Evolutionary conservation across 2,888 invertebrate species (phyloP), one percentile per base, ranked within the genome.

Genomic region (Parthenolecanium corni): DNA sequence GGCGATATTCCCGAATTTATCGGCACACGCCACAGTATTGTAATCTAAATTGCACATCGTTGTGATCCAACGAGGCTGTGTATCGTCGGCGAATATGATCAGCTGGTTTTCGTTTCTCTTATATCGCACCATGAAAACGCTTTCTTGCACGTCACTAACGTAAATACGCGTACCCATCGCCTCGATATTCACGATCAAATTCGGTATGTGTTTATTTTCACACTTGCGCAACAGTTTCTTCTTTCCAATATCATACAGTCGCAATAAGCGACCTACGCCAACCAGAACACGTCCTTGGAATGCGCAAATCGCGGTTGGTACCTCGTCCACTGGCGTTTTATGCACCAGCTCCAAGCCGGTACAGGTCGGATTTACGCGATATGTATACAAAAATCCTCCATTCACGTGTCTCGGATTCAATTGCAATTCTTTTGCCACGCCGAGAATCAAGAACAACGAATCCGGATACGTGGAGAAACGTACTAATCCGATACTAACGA

Each of bases 11-110:
- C 97, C 98, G 77, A 97, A 99, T 75, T 98, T 98, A 74, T 98
- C 98, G 6, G 94, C 90, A 65, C 90, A 85, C 0, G 95, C 96
- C 16, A 96, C 86, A 0, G 96, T 96, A 72, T 94, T 92, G 71
- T 95, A 97, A 76, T 99, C 98, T 53, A 99, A 76, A 57, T 96
- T 80, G 66, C 88, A 86, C 2, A 89, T 88, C 53, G 89, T 86
- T 0, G 96, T 95, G 38, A 96, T 86, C 92, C 94, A 98, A 68
- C 92, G 82, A 0, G 97, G 98, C 74, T 92, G 89, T 0, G 95
- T 95, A 72, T 99, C 98, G 73, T 98, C 98, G 2, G 96, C 94
- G 75, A 98, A 99, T 62, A 98, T 89, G 24, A 97, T 93, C 65
- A 99, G 77, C 71, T 97, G 96, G 75, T 99, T 99, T 74, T 98